Conservation (phyloP, 2,888 invertebrate genomes). For the Sylvicola cinctus region DNA sequence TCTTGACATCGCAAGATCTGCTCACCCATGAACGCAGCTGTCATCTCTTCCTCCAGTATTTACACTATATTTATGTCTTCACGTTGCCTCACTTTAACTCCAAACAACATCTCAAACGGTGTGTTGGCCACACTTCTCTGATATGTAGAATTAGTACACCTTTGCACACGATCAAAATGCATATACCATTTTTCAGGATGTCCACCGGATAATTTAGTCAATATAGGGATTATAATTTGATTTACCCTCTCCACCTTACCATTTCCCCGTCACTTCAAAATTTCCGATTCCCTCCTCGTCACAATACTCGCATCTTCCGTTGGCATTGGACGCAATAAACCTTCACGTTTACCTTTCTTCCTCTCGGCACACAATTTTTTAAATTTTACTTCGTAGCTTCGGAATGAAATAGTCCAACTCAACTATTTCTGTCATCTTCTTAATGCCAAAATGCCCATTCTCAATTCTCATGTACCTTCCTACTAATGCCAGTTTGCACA, state of each 20-base stretch:
- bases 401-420: conserved; percentile 9
- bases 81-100: neutral
- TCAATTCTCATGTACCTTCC: conserved; percentile 3
- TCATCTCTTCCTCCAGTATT: neutral
- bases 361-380: conserved; percentile 5
- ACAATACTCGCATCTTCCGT: conserved; percentile 10
- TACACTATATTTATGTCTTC: neutral
- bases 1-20: neutral
- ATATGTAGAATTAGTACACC: neutral
- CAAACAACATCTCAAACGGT: neutral
- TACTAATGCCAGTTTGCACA: conserved; percentile 5
- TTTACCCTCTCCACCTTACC: neutral
- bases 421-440: conserved; percentile 9
- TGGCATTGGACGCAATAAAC: conserved; percentile 11
- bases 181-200: neutral
- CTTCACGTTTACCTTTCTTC: conserved; percentile 14
- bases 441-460: conserved; percentile 4
- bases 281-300: conserved; percentile 1
- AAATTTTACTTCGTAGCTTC: conserved; percentile 8
- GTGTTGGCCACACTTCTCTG: neutral
- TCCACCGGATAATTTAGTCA: neutral
- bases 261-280: neutral
- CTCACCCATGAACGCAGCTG: neutral
- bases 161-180: neutral
- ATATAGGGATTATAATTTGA: neutral